Percentiles rank a stretch among this genome's conserved stretches.
Conservation (phyloP, 2,888 invertebrate genomes). For the Tetropium fuscum region DNA sequence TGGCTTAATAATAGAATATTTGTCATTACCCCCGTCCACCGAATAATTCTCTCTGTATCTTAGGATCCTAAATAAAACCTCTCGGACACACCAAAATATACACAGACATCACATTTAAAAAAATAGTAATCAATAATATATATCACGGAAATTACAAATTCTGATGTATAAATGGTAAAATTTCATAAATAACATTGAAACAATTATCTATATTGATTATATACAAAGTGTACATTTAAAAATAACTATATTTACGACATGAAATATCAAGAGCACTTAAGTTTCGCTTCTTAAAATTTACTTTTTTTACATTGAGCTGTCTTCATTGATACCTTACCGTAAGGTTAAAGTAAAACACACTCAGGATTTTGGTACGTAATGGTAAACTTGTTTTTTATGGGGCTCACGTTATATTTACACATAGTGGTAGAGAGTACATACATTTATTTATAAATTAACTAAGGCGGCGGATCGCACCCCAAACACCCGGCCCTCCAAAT, state of each 20-base stretch:
- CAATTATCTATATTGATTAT: conserved; percentile 64
- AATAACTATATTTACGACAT: conserved; percentile 65
- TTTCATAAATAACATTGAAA: conserved; percentile 58
- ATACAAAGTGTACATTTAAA: conserved; percentile 67
- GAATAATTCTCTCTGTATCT: background rate
- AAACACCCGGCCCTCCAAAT: background rate
- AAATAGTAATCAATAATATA: conserved; percentile 35
- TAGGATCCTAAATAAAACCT: conserved; percentile 7
- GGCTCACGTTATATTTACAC: conserved; percentile 48
- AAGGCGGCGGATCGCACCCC: conserved; percentile 10
- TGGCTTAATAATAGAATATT: background rate
- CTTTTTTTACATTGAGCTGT: conserved; percentile 61
- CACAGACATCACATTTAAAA: conserved; percentile 27
- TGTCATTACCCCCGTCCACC: background rate
- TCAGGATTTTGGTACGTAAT: conserved; percentile 61
- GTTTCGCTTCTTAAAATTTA: conserved; percentile 65
- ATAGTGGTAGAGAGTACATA: conserved; percentile 27
- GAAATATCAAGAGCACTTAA: conserved; percentile 68
- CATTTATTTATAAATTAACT: conserved; percentile 31
- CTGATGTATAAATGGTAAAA: conserved; percentile 42
- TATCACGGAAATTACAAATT: conserved; percentile 41
- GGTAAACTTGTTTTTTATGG: conserved; percentile 55
- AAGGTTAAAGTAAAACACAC: conserved; percentile 54
- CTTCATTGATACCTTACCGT: conserved; percentile 58
- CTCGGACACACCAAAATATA: conserved; percentile 22